Percentiles rank a stretch among this genome's conserved stretches.
Evolutionary conservation across 2,888 invertebrate species (phyloP).

Genomic region (Tineola bisselliella): DNA sequence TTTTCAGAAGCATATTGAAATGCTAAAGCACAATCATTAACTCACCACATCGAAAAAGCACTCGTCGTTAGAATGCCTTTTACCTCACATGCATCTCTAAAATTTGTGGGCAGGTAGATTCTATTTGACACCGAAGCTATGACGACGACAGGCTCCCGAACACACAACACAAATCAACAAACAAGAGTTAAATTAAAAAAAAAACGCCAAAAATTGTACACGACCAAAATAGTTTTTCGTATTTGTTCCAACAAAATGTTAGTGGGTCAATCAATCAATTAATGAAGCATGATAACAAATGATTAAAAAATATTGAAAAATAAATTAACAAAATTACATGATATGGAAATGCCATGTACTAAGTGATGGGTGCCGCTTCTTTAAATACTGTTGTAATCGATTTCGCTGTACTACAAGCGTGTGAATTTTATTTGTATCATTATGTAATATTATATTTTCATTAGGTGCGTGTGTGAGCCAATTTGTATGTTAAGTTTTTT

Average conservation of each 20-base stretch:
- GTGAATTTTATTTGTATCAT: background rate
- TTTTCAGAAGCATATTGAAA: slow-evolving; percentile 9
- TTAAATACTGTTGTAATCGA: background rate
- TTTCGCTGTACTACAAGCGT: slow-evolving; percentile 7
- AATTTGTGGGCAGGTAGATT: slow-evolving; percentile 21
- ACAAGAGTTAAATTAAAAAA: slow-evolving; percentile 47
- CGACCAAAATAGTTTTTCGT: slow-evolving; percentile 66
- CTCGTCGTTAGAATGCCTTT: slow-evolving; percentile 60
- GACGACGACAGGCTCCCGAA: slow-evolving; percentile 32
- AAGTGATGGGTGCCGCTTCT: slow-evolving; percentile 27
- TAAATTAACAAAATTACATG: slow-evolving; percentile 27
- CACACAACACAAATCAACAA: slow-evolving; percentile 67
- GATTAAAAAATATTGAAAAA: slow-evolving; percentile 23
- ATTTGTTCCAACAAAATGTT: slow-evolving; percentile 3
- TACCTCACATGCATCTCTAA: slow-evolving; percentile 54
- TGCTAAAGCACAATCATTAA: slow-evolving; percentile 42
- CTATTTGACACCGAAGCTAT: slow-evolving; percentile 14
- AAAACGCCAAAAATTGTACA: slow-evolving; percentile 23
- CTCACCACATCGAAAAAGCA: slow-evolving; percentile 49
- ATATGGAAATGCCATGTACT: slow-evolving; percentile 21
- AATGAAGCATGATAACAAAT: background rate
- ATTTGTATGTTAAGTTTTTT: slow-evolving; percentile 3
- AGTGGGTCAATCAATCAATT: slow-evolving; percentile 5
- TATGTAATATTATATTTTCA: background rate
- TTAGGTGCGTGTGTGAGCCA: background rate